Conservation (phyloP, 1,140 invertebrate species). For the Zaprionus inermis region DNA sequence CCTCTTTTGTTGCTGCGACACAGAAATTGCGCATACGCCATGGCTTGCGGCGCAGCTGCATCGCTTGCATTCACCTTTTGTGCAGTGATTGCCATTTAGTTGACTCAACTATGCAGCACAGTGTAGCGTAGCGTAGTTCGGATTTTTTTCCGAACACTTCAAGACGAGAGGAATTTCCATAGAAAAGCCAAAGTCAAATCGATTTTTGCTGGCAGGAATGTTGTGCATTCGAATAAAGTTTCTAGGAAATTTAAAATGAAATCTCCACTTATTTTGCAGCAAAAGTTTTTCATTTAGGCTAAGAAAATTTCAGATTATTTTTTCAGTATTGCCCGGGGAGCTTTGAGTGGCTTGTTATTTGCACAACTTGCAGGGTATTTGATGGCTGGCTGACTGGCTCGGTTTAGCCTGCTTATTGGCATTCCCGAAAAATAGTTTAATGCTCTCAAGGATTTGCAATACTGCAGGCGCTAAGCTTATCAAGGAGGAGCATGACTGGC, state of each 20-base stretch:
- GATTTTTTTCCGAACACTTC: constrained; percentile 11
- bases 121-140: constrained; percentile 1
- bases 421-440: constrained; percentile 34
- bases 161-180: background rate
- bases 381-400: constrained; percentile 9
- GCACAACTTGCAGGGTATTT: background rate
- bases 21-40: constrained; percentile 52
- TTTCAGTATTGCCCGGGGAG: background rate
- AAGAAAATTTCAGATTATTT: background rate
- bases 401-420: background rate
- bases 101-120: constrained; percentile 22
- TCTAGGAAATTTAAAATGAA: background rate
- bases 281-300: background rate
- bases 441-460: constrained; percentile 47
- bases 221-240: background rate
- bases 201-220: background rate
- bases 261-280: background rate
- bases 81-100: constrained; percentile 44
- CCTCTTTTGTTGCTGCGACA: too few relatives aligned
- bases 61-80: constrained; percentile 35
- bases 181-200: background rate
- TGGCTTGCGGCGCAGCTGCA: background rate
- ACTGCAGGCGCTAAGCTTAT: constrained; percentile 32
- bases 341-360: background rate
- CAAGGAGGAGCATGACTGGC: background rate